These are phyloP conservation scores for Montipora efflorescens DNA, from an alignment of 64 coral and sea anemone genomes.

Conservation along the genomic window DNA sequence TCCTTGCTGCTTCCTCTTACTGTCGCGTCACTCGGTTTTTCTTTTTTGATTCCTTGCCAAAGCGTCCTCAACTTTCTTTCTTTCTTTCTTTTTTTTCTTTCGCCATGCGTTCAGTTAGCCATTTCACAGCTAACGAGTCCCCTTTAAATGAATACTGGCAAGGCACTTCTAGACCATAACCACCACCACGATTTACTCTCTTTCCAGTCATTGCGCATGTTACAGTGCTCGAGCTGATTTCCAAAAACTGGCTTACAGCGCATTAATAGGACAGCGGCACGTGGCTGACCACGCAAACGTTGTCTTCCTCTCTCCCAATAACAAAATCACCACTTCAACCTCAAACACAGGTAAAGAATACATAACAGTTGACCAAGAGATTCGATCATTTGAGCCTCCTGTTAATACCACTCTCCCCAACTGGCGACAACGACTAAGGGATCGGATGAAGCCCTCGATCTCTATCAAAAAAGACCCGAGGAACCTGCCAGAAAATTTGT, in stretches of 20 bases:
- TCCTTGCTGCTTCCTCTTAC: constrained; percentile 34
- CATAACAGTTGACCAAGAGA: too few relatives aligned
- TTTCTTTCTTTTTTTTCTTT: neutral
- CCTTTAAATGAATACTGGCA: constrained; percentile 30
- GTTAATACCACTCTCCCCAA: too few relatives aligned
- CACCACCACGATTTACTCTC: constrained; percentile 31
- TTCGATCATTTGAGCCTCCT: too few relatives aligned
- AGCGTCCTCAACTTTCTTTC: constrained; percentile 40
- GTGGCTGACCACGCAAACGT: constrained; percentile 3
- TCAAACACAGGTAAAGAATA: too few relatives aligned
- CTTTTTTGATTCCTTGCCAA: constrained; percentile 34
- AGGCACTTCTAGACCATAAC: constrained; percentile 34
- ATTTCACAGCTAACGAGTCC: constrained; percentile 38
- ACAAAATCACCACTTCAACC: too few relatives aligned
- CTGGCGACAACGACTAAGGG: too few relatives aligned
- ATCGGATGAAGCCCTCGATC: too few relatives aligned
- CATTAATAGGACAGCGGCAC: neutral
- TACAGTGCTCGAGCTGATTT: constrained; percentile 4
- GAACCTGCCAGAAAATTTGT: too few relatives aligned
- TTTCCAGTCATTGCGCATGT: neutral
- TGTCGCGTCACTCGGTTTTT: neutral
- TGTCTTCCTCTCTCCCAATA: too few relatives aligned
- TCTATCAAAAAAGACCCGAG: too few relatives aligned
- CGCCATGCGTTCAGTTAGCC: constrained; percentile 29
- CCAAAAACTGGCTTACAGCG: constrained; percentile 25